A percentile compares a stretch with the other conserved stretches of the same genome.
Evolutionary conservation across 2,113 vertebrate species (phyloP).

Genomic region (Myiagra hebetior): DNA sequence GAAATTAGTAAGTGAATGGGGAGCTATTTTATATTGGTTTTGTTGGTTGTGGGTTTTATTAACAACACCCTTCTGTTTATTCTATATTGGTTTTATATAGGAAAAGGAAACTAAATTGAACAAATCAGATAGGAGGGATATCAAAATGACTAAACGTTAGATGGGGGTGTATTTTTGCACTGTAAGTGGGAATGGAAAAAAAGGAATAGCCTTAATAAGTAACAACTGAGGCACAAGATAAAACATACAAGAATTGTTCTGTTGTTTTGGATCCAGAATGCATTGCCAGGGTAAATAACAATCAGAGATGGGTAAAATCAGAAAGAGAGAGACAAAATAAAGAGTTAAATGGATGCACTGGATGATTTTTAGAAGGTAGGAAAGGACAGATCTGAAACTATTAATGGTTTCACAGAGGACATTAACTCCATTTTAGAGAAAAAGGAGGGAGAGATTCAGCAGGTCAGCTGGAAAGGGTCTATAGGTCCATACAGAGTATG

Average conservation of each 20-base stretch:
- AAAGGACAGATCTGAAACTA: background rate
- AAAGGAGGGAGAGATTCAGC: background rate
- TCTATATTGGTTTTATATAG: background rate
- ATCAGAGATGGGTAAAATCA: background rate
- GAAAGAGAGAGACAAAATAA: background rate
- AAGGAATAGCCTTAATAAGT: background rate
- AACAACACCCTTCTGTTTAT: background rate
- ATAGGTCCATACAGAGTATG: background rate
- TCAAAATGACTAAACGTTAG: background rate
- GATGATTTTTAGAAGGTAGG: background rate
- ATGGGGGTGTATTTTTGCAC: background rate
- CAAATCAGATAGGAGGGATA: background rate
- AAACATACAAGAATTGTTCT: accelerated
- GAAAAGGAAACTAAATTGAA: background rate
- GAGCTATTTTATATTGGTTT: background rate
- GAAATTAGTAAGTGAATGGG: background rate
- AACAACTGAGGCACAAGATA: background rate
- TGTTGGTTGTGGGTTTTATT: background rate
- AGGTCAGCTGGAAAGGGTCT: background rate
- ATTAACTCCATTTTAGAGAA: background rate
- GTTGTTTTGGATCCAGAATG: background rate
- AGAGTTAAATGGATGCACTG: background rate
- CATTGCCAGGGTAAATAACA: accelerated
- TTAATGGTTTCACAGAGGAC: background rate
- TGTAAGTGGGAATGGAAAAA: background rate